Conservation (phyloP, 2,113 vertebrate genomes). For the Gambusia affinis region DNA sequence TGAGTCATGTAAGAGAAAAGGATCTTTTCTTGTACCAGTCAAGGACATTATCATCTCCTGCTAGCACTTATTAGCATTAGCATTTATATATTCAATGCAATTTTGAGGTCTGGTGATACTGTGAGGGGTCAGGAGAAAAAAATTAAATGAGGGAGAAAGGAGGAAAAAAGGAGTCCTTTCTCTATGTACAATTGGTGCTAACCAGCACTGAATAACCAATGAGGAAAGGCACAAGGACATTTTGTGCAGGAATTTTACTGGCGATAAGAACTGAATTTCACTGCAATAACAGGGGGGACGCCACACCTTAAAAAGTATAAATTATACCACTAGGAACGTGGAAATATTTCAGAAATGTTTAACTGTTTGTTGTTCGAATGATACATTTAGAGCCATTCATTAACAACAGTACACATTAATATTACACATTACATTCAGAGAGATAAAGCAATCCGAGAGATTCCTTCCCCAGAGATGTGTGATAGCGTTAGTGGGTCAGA, state of each 20-base stretch:
- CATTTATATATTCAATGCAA: conserved; percentile 84
- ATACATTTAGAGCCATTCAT: conserved; percentile 14
- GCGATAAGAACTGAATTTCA: conserved; percentile 63
- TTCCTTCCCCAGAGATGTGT: conserved; percentile 19
- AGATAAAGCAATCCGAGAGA: conserved; percentile 36
- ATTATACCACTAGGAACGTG: conserved; percentile 15
- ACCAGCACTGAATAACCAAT: conserved; percentile 77
- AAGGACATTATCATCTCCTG: conserved; percentile 82
- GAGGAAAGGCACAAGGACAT: conserved; percentile 78
- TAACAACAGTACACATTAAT: conserved; percentile 17
- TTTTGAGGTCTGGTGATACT: conserved; percentile 82
- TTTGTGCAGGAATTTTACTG: conserved; percentile 75
- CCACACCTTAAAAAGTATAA: conserved; percentile 38
- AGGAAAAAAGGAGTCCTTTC: conserved; percentile 72
- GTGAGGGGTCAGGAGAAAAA: conserved; percentile 75
- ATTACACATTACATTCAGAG: conserved; percentile 10
- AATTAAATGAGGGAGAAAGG: conserved; percentile 71
- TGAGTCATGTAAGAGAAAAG: conserved; percentile 80
- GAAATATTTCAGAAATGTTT: neutral
- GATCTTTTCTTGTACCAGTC: conserved; percentile 81
- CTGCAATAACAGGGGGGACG: conserved; percentile 50
- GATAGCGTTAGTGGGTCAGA: conserved; percentile 49
- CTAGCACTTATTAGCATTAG: conserved; percentile 82
- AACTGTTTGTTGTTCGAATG: conserved; percentile 18
- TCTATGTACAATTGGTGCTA: conserved; percentile 73